Percentiles rank a stretch among this genome's conserved stretches.
These are phyloP conservation scores for Cheilosia scutellata DNA, from an alignment of 2,888 invertebrate species.

Conservation along the genomic window DNA sequence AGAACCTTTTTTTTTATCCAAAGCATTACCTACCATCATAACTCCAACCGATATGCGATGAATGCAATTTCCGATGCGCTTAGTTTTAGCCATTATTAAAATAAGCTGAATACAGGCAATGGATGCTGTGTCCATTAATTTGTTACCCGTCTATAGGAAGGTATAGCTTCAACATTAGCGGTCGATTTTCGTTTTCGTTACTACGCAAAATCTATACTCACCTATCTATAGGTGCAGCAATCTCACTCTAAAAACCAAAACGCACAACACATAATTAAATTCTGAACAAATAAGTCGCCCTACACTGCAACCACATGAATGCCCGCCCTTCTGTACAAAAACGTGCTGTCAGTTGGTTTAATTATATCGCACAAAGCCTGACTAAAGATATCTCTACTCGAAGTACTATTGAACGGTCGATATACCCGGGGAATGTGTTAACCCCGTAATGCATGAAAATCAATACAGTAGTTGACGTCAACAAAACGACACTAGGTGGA, in stretches of 20 bases:
- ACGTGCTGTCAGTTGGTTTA: background rate
- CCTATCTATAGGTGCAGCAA: background rate
- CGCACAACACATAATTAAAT: background rate
- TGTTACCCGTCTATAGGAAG: too few relatives aligned
- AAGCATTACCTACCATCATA: too few relatives aligned
- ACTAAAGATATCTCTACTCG: background rate
- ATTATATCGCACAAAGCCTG: constrained; percentile 9
- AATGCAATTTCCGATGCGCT: too few relatives aligned
- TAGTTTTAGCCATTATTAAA: too few relatives aligned
- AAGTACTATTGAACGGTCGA: constrained; percentile 37
- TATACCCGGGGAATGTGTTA: constrained; percentile 21
- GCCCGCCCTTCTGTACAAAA: background rate
- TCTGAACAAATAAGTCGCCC: background rate
- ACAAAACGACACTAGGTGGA: constrained; percentile 16
- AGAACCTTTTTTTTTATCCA: too few relatives aligned
- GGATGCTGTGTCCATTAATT: too few relatives aligned
- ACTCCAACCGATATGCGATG: too few relatives aligned
- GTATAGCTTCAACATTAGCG: too few relatives aligned
- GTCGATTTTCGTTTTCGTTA: too few relatives aligned
- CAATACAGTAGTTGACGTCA: constrained; percentile 63
- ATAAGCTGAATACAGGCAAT: too few relatives aligned
- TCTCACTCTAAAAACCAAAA: background rate
- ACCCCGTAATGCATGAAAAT: constrained; percentile 36
- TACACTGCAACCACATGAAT: constrained; percentile 3
- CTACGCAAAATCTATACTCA: too few relatives aligned